A percentile compares a stretch with the other conserved stretches of the same genome.
These are phyloP conservation scores for Gymnoscopelus braueri DNA, from an alignment of 2,797 vertebrate species.

Conservation along the genomic window DNA sequence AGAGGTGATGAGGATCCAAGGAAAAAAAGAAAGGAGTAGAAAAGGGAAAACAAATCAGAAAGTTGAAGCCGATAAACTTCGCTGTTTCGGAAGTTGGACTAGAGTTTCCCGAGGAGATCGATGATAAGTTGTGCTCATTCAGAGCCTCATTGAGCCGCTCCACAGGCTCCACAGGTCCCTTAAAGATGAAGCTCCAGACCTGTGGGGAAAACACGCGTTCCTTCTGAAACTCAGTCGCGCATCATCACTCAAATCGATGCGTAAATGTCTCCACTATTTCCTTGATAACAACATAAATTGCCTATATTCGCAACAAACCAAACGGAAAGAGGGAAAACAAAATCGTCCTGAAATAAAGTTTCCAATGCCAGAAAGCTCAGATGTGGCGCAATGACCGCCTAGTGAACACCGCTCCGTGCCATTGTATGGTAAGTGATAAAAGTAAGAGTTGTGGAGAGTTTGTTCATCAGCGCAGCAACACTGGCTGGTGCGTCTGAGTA, in stretches of 20 bases:
- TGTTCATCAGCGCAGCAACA: constrained; percentile 34
- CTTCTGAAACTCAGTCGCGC: constrained; percentile 28
- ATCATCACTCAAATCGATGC: constrained; percentile 54
- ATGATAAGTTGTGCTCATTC: constrained; percentile 35
- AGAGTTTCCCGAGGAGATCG: constrained; percentile 55
- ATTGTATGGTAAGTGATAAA: constrained; percentile 13
- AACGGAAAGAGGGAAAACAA: constrained; percentile 6
- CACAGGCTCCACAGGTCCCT: constrained; percentile 22
- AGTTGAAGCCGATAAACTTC: constrained; percentile 24
- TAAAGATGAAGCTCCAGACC: constrained; percentile 12
- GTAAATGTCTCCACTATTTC: constrained; percentile 35
- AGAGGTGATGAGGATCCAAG: constrained; percentile 30
- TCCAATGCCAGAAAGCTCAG: constrained; percentile 54
- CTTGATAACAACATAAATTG: too few relatives aligned
- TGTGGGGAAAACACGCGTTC: neutral
- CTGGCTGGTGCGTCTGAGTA: constrained; percentile 58
- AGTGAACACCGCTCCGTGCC: constrained; percentile 62
- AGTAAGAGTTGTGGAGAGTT: constrained; percentile 45
- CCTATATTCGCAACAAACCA: too few relatives aligned
- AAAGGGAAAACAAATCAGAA: constrained; percentile 12
- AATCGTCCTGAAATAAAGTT: constrained; percentile 53
- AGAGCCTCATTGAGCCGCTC: constrained; percentile 42
- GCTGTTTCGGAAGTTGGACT: constrained; percentile 42
- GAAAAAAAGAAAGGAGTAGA: neutral
- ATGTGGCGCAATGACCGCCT: constrained; percentile 60